Evolutionary conservation across 2,113 vertebrate genomes (phyloP).

Genomic region (Gasterosteus aculeatus): DNA sequence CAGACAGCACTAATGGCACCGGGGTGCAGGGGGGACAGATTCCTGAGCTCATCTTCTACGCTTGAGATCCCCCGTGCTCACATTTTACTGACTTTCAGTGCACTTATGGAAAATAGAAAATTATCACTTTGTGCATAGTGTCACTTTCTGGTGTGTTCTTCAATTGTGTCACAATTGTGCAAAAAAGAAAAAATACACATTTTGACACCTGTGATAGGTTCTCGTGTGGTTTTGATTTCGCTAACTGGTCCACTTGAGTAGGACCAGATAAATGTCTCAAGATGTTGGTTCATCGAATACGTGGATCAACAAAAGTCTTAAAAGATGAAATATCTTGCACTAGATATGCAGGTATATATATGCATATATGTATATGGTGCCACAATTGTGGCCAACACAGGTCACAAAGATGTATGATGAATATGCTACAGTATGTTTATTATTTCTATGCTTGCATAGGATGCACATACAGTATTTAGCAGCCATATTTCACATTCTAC

Average conservation of each 20-base stretch:
- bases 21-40: slow-evolving; percentile 98
- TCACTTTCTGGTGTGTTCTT: slow-evolving; percentile 65
- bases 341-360: slow-evolving; percentile 66
- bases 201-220: slow-evolving; percentile 33
- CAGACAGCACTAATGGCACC: slow-evolving; percentile 97
- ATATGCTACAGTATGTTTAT: slow-evolving; percentile 74
- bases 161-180: slow-evolving; percentile 44
- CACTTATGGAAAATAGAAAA: slow-evolving; percentile 45
- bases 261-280: slow-evolving; percentile 45
- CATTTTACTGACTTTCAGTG: slow-evolving; percentile 32
- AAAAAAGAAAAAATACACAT: slow-evolving; percentile 19
- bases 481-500: slow-evolving; percentile 75
- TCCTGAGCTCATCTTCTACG: slow-evolving; percentile 97
- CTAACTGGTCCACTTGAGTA: slow-evolving; percentile 49
- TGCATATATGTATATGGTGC: slow-evolving; percentile 75
- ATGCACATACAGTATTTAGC: slow-evolving; percentile 71
- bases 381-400: slow-evolving; percentile 55
- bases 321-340: slow-evolving; percentile 56
- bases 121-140: slow-evolving; percentile 52
- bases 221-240: slow-evolving; percentile 48
- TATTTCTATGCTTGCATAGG: slow-evolving; percentile 77
- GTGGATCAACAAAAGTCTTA: slow-evolving; percentile 19
- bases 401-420: slow-evolving; percentile 68
- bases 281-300: slow-evolving; percentile 28
- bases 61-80: slow-evolving; percentile 78